Evolutionary conservation across 2,888 invertebrate genomes (phyloP).

Genomic region (Oligia latruncula): DNA sequence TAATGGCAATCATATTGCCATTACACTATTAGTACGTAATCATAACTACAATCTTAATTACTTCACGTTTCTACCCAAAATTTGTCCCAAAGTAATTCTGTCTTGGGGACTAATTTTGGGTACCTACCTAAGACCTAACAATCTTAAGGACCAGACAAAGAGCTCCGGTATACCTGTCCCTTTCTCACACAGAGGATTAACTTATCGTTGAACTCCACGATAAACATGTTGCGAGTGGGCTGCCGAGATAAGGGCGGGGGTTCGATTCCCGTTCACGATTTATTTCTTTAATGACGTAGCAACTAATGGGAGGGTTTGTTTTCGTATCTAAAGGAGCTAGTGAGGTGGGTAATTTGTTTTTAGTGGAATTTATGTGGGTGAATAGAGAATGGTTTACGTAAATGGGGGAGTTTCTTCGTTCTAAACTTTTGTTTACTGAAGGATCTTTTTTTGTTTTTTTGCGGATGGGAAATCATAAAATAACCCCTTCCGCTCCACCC

Average conservation of each 20-base stretch:
- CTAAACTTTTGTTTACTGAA: neutral
- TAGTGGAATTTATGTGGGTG: slow-evolving; percentile 48
- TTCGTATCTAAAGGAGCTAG: slow-evolving; percentile 52
- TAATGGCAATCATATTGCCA: no score
- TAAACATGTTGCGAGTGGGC: slow-evolving; percentile 68
- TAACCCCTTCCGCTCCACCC: no score
- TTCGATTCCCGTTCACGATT: slow-evolving; percentile 61
- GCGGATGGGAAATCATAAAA: no score
- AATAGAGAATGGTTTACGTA: neutral
- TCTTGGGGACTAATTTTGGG: neutral
- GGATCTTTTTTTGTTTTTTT: no score
- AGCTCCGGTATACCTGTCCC: slow-evolving; percentile 46
- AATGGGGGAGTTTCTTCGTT: neutral
- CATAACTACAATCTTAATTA: neutral
- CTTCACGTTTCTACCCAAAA: neutral
- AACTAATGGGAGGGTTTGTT: slow-evolving; percentile 62
- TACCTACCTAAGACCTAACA: neutral
- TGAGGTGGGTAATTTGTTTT: slow-evolving; percentile 56
- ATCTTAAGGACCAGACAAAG: slow-evolving; percentile 23
- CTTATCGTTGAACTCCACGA: slow-evolving; percentile 64
- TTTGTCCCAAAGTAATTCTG: neutral
- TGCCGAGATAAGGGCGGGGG: slow-evolving; percentile 67
- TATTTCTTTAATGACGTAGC: slow-evolving; percentile 67
- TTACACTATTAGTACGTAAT: neutral
- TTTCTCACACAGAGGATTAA: slow-evolving; percentile 63